These are phyloP conservation scores for Seriola aureovittata DNA, from an alignment of 2,113 vertebrate species.

Conservation along the genomic window DNA sequence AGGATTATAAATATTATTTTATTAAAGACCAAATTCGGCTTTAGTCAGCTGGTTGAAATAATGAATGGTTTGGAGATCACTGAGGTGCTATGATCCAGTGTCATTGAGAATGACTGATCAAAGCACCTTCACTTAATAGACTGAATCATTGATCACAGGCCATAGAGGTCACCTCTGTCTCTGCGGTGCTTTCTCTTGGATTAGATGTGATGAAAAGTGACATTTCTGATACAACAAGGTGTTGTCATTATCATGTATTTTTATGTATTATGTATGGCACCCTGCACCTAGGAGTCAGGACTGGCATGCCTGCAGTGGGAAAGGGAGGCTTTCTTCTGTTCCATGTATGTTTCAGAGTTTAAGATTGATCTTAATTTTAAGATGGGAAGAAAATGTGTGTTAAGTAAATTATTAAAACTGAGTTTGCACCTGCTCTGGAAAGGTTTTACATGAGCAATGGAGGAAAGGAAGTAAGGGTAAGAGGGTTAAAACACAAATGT, in stretches of 20 bases:
- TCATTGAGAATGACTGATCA: constrained; percentile 69
- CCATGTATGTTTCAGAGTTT: background rate
- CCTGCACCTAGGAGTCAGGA: constrained; percentile 27
- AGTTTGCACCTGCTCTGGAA: too few relatives aligned
- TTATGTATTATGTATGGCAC: constrained; percentile 37
- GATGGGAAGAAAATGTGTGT: too few relatives aligned
- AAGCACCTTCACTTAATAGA: constrained; percentile 75
- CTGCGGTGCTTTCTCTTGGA: constrained; percentile 61
- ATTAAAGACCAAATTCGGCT: background rate
- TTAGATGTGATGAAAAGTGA: constrained; percentile 67
- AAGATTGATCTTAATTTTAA: background rate
- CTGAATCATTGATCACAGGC: constrained; percentile 76
- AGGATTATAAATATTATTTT: background rate
- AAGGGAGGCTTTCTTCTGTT: constrained; percentile 1
- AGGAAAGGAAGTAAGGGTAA: too few relatives aligned
- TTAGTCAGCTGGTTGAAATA: background rate
- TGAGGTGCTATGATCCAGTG: constrained; percentile 25
- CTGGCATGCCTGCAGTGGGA: constrained; percentile 19
- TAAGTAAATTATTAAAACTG: too few relatives aligned
- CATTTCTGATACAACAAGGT: constrained; percentile 41
- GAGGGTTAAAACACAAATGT: too few relatives aligned
- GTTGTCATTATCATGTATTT: constrained; percentile 44
- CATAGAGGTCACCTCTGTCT: constrained; percentile 69
- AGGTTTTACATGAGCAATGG: too few relatives aligned
- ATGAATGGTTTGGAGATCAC: constrained; percentile 6